Percentiles rank a stretch among this genome's conserved stretches.
phyloP scores from a whole-genome alignment of 2,888 invertebrate species.

The Ophion ventricosus region DNA sequence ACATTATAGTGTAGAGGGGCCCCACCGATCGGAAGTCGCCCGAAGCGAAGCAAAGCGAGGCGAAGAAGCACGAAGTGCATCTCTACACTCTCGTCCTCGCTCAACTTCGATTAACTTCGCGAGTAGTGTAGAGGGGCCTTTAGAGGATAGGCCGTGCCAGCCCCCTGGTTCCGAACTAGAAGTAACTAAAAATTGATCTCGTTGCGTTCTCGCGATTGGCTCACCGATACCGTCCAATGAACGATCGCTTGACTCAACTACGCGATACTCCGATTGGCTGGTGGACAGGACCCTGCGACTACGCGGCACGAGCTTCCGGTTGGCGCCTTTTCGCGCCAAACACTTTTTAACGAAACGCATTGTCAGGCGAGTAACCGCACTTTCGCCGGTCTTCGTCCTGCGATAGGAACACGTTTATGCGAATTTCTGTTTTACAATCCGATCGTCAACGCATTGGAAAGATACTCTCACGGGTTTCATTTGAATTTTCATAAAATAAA shows the following conservation, averaged over 20 bases:
- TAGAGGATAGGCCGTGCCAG: too few species aligned
- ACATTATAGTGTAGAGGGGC: too few species aligned
- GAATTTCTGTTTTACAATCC: neutral
- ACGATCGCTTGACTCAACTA: neutral
- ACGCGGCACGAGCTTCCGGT: constrained; percentile 29
- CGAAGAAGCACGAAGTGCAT: too few species aligned
- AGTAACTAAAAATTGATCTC: neutral
- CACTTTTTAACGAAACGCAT: neutral
- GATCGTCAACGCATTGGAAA: neutral
- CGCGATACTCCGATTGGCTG: neutral
- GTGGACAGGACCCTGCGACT: neutral
- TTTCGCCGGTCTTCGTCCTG: neutral
- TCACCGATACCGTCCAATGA: neutral
- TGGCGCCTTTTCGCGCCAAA: constrained; percentile 45
- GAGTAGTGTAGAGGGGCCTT: too few species aligned
- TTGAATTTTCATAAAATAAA: neutral
- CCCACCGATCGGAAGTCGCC: too few species aligned
- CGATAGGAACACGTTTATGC: neutral
- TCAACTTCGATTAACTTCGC: too few species aligned
- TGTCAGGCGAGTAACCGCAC: neutral
- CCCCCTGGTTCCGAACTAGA: neutral
- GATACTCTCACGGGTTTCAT: neutral
- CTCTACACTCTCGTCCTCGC: too few species aligned
- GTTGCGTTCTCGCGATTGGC: neutral
- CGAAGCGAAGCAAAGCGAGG: too few species aligned